These are phyloP conservation scores for Bibio marci DNA, from an alignment of 2,888 invertebrate species.

Conservation along the genomic window DNA sequence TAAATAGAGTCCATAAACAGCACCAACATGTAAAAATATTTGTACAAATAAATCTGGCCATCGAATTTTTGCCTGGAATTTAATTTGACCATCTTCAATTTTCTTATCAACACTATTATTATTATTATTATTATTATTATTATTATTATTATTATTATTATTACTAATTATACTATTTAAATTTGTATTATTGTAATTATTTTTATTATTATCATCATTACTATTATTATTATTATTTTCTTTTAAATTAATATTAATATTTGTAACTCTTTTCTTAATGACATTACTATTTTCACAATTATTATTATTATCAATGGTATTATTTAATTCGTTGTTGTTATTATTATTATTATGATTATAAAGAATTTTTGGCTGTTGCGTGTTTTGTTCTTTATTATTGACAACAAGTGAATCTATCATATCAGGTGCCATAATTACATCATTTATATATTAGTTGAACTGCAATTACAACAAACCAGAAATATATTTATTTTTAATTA, in stretches of 20 bases:
- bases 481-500: neutral
- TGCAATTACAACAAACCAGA: neutral
- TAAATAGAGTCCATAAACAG: constrained; percentile 51
- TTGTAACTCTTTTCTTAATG: constrained; percentile 5
- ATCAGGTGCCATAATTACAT: constrained; percentile 1
- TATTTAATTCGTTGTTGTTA: neutral
- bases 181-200: neutral
- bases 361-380: neutral
- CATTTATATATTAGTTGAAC: neutral
- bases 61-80: constrained; percentile 41
- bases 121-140: constrained; percentile 11
- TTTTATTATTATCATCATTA: neutral
- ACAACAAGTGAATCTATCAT: constrained; percentile 4
- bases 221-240: neutral
- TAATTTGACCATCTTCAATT: neutral
- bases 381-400: neutral
- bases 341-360: neutral
- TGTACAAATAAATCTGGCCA: constrained; percentile 61
- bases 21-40: constrained; percentile 48
- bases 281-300: constrained; percentile 4
- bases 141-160: constrained; percentile 9
- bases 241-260: constrained; percentile 4
- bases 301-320: neutral
- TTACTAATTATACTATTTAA: constrained; percentile 4
- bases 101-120: no score